These are phyloP conservation scores for Brachyrhaphis roseni DNA, from an alignment of 2,797 vertebrate genomes.

Conservation along the genomic window DNA sequence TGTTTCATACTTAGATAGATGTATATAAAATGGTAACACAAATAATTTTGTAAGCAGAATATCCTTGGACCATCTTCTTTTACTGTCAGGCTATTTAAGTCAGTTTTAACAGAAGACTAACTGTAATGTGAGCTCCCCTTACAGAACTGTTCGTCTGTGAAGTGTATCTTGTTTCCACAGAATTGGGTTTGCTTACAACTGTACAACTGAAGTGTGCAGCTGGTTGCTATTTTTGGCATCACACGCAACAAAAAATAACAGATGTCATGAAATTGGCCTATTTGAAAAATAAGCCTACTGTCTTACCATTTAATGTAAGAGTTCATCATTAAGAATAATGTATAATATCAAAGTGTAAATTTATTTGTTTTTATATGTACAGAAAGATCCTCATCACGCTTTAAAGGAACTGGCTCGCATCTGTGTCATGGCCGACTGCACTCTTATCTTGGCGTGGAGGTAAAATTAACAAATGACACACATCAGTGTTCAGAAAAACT, in stretches of 20 bases:
- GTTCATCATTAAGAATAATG: neutral
- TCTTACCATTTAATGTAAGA: neutral
- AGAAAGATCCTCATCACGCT: constrained; percentile 91
- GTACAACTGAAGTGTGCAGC: constrained; percentile 30
- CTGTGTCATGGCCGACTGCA: constrained; percentile 91
- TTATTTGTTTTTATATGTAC: neutral
- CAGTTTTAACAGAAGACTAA: neutral
- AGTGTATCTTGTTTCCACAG: neutral
- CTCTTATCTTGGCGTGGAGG: constrained; percentile 93
- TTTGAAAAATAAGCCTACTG: neutral
- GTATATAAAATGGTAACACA: neutral
- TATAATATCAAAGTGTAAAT: neutral
- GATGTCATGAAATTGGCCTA: neutral
- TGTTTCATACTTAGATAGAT: neutral
- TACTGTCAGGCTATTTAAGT: constrained; percentile 8
- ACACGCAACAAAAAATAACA: neutral
- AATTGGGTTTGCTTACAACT: constrained; percentile 10
- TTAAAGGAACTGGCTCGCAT: constrained; percentile 91
- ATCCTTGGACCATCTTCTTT: neutral
- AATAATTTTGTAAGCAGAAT: neutral
- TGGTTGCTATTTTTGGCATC: constrained; percentile 8
- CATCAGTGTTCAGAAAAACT: neutral
- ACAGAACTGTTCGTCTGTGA: constrained; percentile 28
- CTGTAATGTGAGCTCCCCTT: constrained; percentile 20
- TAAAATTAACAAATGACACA: constrained; percentile 52